Base-by-base conservation (phyloP, 1,140 invertebrate species). In the Papilio dardanus region DNA sequence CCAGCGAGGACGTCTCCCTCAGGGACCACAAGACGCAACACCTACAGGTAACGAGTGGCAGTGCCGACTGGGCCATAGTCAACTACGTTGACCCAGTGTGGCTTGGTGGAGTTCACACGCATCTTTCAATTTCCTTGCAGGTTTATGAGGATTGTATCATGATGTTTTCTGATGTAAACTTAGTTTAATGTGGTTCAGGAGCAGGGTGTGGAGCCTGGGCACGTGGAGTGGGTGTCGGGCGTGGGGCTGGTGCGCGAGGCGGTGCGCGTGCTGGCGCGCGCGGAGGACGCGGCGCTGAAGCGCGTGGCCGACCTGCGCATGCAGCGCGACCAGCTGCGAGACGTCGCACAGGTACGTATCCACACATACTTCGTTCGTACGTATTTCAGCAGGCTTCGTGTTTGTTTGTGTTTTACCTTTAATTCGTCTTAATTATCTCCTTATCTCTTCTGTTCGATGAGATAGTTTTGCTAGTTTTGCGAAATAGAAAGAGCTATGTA, bases 1-100 rank as follows among this genome's bases (percentile, higher is more conserved):
- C 95, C 24, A 97, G 96, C 77, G 97, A 97, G 87, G 97, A 97
- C 86, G 95, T 97, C 42, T 97, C 97, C 0, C 94, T 96, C 2
- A 94, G 95, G 75, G 96, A 96, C 83, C 94, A 95, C 80, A 42
- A 77, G 31, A 31, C 79, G 31, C 33, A 33, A 5, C 40, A 50
- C 19, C 65, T 74, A 0, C 79, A 82, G 82, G 81, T 83, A 76
- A 54, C 3, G 35, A n/a, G n/a, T n/a, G n/a, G n/a, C n/a, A n/a
- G n/a, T n/a, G n/a, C n/a, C n/a, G n/a, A n/a, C n/a, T n/a, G n/a
- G n/a, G n/a, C n/a, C n/a, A n/a, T n/a, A n/a, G n/a, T n/a, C n/a
- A n/a, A n/a, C n/a, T n/a, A n/a, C n/a, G n/a, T n/a, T n/a, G n/a
- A n/a, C n/a, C n/a, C n/a, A n/a, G n/a, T n/a, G n/a, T n/a, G n/a